Evolutionary conservation across 2,797 vertebrate species (phyloP), one percentile per base, ranked within the genome.

Genomic region (Xerus rutilus): DNA sequence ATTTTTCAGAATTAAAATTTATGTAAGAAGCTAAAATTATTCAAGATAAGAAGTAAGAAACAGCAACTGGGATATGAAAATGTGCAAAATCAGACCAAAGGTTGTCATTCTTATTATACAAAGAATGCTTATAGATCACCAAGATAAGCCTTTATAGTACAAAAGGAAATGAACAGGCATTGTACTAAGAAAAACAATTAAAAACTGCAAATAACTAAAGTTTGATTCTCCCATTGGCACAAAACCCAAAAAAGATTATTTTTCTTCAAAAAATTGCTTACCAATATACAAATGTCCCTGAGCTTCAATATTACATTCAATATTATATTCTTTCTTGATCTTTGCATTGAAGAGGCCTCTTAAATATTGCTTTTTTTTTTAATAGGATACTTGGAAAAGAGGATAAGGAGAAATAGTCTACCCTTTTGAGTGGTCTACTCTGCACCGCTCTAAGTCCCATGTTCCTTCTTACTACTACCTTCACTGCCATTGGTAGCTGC

Each of bases 11-110:
- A 52, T 52, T 39, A 73, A 64, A 84, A 39, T 57, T 62, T 62
- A 62, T 25, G 12, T 72, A 39, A 43, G 57, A 93, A 89, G 57
- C 4, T 52, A 52, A 45, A 43, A 59, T 43, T 62, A 86, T 45
- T 78, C 62, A 87, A 65, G 89, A 89, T 35, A 92, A 78, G 45
- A 62, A 25, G 82, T 35, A 92, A 78, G 45, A 62, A 62, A 23
- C 8, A 73, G 23, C 32, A 84, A 79, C 43, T 8, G 0, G 23
- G 39, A 25, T 43, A 52, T 77, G 49, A 57, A 57, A 7, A 30
- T 88, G 64, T 91, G 78, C 57, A 64, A 73, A 83, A 74, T 52
- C 69, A 59, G 64, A 85, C 32, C 43, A 67, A 64, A 11, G 4
- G 6, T 86, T 89, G 21, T 85, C 20, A 43, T 86, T 45, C 25